phyloP scores from a whole-genome alignment of 2,113 vertebrate species.

The Glareola pratincola region DNA sequence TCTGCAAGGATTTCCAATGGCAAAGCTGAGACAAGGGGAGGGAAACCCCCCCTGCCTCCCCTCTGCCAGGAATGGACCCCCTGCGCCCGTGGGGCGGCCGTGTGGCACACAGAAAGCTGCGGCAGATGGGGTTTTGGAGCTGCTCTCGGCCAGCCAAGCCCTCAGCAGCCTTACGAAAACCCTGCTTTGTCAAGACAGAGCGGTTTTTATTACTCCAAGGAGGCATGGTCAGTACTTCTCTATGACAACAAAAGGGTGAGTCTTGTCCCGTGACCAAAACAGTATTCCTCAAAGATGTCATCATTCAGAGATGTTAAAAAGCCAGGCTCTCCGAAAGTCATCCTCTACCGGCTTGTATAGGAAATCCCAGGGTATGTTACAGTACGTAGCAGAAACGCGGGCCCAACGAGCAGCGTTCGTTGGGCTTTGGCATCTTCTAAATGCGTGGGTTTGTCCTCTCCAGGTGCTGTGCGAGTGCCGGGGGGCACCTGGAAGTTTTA shows the following conservation, averaged over 20 bases:
- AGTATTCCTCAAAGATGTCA: background rate
- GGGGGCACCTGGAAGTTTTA: background rate
- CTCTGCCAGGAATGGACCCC: background rate
- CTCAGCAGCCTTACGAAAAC: background rate
- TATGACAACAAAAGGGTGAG: constrained; percentile 35
- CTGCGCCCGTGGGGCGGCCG: background rate
- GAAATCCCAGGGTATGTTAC: background rate
- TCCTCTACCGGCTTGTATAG: background rate
- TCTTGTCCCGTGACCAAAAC: constrained; percentile 2
- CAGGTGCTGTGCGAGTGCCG: background rate
- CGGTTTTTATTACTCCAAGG: background rate
- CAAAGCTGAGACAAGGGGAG: background rate
- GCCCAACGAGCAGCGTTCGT: background rate
- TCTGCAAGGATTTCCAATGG: background rate
- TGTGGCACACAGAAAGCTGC: background rate
- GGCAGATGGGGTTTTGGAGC: background rate
- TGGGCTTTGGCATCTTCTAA: background rate
- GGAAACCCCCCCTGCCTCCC: background rate
- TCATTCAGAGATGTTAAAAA: background rate
- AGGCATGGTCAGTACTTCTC: background rate
- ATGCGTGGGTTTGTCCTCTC: background rate
- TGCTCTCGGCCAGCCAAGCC: background rate
- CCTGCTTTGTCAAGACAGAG: background rate
- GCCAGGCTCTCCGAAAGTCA: background rate
- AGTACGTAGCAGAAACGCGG: background rate